A percentile compares a stretch with the other conserved stretches of the same genome.
Conservation (phyloP, 2,888 invertebrate species). For the Lasioglossum figueresi region DNA sequence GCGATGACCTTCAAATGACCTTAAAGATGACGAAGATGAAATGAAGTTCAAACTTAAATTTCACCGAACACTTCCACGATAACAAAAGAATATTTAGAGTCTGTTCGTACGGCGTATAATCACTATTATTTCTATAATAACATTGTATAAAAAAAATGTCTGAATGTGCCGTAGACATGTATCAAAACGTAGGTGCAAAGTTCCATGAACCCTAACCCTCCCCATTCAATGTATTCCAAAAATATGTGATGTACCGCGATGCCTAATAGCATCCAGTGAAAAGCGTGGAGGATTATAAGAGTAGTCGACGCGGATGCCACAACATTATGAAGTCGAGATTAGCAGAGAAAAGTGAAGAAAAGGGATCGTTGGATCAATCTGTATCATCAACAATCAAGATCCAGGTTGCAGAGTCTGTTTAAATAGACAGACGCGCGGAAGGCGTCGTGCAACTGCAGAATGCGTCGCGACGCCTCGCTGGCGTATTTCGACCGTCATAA, state of each 20-base stretch:
- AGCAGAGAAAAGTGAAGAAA: neutral
- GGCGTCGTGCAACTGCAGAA: slow-evolving; percentile 46
- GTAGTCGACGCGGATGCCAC: neutral
- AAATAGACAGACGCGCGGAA: slow-evolving; percentile 66
- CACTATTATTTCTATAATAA: no score
- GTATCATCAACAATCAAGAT: slow-evolving; percentile 30
- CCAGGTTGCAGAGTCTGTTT: slow-evolving; percentile 50
- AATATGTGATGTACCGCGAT: neutral
- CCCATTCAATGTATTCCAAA: neutral
- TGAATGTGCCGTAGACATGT: no score
- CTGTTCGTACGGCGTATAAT: no score
- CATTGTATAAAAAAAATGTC: no score
- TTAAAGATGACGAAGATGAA: no score
- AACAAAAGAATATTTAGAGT: no score
- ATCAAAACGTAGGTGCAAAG: neutral
- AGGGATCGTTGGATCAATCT: neutral
- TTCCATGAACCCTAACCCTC: neutral
- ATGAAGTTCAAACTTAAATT: no score
- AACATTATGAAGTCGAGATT: neutral
- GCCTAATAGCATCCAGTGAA: no score
- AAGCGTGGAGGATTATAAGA: neutral
- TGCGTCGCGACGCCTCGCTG: slow-evolving; percentile 53
- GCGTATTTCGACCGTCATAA: slow-evolving; percentile 68
- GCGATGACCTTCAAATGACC: no score
- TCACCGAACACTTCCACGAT: no score